phyloP scores from a whole-genome alignment of 1,140 invertebrate species.

The Rhopalosiphum maidis region DNA sequence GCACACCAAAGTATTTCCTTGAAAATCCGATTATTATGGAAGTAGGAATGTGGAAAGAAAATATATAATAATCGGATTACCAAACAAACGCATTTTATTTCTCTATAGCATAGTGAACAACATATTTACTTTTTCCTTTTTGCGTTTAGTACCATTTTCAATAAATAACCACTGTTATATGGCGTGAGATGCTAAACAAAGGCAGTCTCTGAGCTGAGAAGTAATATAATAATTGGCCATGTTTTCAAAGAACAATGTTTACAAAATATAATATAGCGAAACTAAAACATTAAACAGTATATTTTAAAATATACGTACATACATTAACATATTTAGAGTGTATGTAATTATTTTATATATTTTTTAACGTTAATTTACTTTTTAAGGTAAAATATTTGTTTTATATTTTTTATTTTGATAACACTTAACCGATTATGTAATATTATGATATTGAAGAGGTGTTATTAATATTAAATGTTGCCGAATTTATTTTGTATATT shows the following conservation, averaged over 20 bases:
- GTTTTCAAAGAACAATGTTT: neutral
- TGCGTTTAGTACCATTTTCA: neutral
- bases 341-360: neutral
- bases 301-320: neutral
- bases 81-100: slow-evolving; percentile 50
- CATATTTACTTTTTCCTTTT: slow-evolving; percentile 31
- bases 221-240: neutral
- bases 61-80: slow-evolving; percentile 51
- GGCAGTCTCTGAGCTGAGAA: neutral
- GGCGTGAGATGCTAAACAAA: neutral
- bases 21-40: slow-evolving; percentile 42
- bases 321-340: neutral
- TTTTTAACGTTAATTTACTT: neutral
- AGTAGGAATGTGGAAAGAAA: slow-evolving; percentile 28
- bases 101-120: neutral
- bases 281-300: neutral
- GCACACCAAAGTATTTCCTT: slow-evolving; percentile 8
- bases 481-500: neutral
- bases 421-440: neutral
- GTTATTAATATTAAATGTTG: neutral
- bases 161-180: neutral
- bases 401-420: neutral
- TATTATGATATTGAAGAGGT: neutral
- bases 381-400: neutral
- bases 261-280: neutral